Conservation (phyloP, 1,140 invertebrate genomes). For the Polyergus mexicanus region DNA sequence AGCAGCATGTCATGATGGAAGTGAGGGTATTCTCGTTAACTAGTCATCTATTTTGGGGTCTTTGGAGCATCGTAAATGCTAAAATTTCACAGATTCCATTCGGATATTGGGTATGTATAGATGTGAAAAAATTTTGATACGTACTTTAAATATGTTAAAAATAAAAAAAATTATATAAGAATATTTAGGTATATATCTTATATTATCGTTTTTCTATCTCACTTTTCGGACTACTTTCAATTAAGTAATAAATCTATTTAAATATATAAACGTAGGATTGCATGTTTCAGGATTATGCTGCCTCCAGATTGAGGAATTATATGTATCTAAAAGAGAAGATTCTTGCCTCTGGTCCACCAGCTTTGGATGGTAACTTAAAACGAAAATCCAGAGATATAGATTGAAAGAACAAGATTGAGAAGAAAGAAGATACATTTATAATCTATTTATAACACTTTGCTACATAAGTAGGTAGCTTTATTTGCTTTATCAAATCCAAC, state of each 20-base stretch:
- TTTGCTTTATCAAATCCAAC: neutral
- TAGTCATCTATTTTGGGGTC: constrained; percentile 97
- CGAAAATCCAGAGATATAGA: constrained; percentile 40
- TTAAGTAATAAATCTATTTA: constrained; percentile 12
- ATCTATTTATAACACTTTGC: constrained; percentile 30
- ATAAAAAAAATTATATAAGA: neutral
- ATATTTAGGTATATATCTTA: neutral
- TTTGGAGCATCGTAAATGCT: constrained; percentile 97
- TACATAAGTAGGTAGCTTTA: constrained; percentile 11
- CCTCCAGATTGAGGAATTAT: constrained; percentile 87
- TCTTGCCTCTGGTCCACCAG: constrained; percentile 76
- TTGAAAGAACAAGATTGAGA: constrained; percentile 19
- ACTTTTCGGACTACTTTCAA: neutral
- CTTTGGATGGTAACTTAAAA: constrained; percentile 74
- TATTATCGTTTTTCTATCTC: neutral
- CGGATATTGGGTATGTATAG: constrained; percentile 95
- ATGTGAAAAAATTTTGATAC: neutral
- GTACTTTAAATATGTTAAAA: constrained; percentile 27
- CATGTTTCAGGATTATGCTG: constrained; percentile 87
- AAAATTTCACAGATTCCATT: constrained; percentile 96
- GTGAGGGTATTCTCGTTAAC: constrained; percentile 93
- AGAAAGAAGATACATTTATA: neutral
- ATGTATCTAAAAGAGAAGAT: constrained; percentile 88
- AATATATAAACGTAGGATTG: neutral
- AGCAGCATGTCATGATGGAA: constrained; percentile 91